phyloP scores from a whole-genome alignment of 2,888 invertebrate species.

The Eupithecia subfuscata region DNA sequence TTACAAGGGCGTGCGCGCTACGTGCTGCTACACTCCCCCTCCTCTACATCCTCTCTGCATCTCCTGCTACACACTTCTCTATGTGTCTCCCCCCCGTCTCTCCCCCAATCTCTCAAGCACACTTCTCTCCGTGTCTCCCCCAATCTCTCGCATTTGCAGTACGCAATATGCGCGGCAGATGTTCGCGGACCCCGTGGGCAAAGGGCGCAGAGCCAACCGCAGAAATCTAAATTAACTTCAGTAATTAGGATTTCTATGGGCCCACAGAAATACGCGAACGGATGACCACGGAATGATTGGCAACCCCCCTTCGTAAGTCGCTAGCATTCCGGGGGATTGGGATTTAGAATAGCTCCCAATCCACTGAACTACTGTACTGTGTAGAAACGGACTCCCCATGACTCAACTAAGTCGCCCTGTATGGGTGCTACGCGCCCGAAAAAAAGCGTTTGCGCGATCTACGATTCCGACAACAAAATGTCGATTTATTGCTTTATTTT shows the following conservation, averaged over 20 bases:
- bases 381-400: slow-evolving; percentile 69
- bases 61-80: too few relatives aligned
- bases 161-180: too few relatives aligned
- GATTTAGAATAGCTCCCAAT: slow-evolving; percentile 57
- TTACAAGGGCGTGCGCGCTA: background rate
- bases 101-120: too few relatives aligned
- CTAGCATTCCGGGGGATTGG: slow-evolving; percentile 33
- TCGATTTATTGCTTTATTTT: background rate
- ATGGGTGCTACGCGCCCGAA: background rate
- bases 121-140: too few relatives aligned
- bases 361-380: slow-evolving; percentile 59
- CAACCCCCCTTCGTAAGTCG: slow-evolving; percentile 2
- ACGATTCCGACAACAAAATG: background rate
- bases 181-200: too few relatives aligned
- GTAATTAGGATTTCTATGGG: too few relatives aligned
- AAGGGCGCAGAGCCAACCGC: too few relatives aligned
- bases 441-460: slow-evolving; percentile 28
- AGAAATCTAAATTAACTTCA: too few relatives aligned
- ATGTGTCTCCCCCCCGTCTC: too few relatives aligned
- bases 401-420: fast-evolving
- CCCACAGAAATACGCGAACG: background rate
- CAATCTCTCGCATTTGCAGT: too few relatives aligned
- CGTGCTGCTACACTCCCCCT: too few relatives aligned
- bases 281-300: slow-evolving; percentile 10
- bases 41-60: too few relatives aligned